Evolutionary conservation across 2,113 vertebrate species (phyloP), one percentile per base, ranked within the genome.

Genomic region (Actinemys pallida): DNA sequence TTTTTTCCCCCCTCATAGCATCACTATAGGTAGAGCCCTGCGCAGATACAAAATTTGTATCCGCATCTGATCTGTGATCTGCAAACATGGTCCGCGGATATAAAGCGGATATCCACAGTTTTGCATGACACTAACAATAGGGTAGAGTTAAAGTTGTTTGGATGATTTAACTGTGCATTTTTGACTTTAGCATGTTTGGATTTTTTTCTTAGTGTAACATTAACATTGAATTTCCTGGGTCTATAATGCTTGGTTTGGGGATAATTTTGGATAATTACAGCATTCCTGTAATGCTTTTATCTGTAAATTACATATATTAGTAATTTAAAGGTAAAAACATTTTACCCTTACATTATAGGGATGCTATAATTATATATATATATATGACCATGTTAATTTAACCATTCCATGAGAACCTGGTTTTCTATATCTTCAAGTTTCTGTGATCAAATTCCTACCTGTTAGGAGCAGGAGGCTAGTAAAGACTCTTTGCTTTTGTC

Each of bases 1-100:
- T 2, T 47, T 56, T 56, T 3, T 0, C 39, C 1, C 20, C 42
- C 10, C 1, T 39, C 22, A 22, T 24, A 3, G 6, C 6, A 4
- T n/a, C 35, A 27, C 16, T 8, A 50, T 19, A 53, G 52, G 52
- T 53, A 53, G 52, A 53, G 17, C 52, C 52, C 52, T 53, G 52
- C 16, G 17, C 16, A 19, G 52, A 53, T 53, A 53, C 17, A 53
- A 53, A 53, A 53, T 53, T 19, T 53, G 16, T 53, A 53, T 53
- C 52, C 52, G 19, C 52, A 19, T 53, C 52, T 53, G 52, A 53
- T 53, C 52, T 53, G 52, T 17, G 52, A 53, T 53, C 52, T 53
- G 52, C 52, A 53, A 19, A 53, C 17, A 6, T 53, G 52, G 52
- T 53, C 52, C 52, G 17, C 5, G 6, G 52, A 19, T 53, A 19